These are phyloP conservation scores for Drosophila sp. DNA, from an alignment of 1,140 invertebrate species.

Conservation along the genomic window DNA sequence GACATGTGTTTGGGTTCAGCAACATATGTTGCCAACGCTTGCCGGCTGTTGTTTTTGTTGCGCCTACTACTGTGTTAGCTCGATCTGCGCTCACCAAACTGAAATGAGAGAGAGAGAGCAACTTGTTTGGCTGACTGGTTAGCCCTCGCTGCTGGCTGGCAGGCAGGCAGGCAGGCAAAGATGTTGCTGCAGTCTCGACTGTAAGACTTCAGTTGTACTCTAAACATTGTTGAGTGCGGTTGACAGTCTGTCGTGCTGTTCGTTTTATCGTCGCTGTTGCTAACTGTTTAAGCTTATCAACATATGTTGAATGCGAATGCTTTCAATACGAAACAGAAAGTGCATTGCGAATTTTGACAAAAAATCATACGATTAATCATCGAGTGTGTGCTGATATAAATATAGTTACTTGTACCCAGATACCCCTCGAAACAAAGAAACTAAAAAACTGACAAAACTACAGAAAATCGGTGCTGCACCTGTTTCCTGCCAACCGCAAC, in stretches of 20 bases:
- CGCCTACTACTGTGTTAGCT: slow-evolving; percentile 11
- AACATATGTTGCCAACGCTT: slow-evolving; percentile 32
- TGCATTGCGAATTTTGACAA: slow-evolving; percentile 40
- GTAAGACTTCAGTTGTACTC: slow-evolving; percentile 44
- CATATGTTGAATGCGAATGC: slow-evolving; percentile 10
- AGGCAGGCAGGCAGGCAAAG: slow-evolving; percentile 10
- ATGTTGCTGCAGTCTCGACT: slow-evolving; percentile 25
- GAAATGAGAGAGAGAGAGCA: background rate
- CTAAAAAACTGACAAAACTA: background rate
- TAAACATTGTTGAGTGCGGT: slow-evolving; percentile 64
- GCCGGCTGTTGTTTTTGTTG: slow-evolving; percentile 40
- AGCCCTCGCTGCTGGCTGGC: slow-evolving; percentile 26
- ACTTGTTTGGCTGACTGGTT: background rate
- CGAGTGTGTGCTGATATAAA: slow-evolving; percentile 15
- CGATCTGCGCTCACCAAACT: slow-evolving; percentile 22
- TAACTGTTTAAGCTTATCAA: slow-evolving; percentile 29
- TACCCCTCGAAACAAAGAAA: no score
- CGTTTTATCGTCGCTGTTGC: background rate
- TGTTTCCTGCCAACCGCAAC: slow-evolving; percentile 60
- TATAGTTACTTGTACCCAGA: background rate
- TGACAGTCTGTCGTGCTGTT: slow-evolving; percentile 1
- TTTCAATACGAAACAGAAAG: slow-evolving; percentile 51
- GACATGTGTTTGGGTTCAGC: slow-evolving; percentile 8
- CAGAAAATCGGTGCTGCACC: slow-evolving; percentile 54
- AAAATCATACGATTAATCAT: slow-evolving; percentile 11